Evolutionary conservation across 2,888 invertebrate genomes (phyloP).

Genomic region (Gisinianus flammeolus): DNA sequence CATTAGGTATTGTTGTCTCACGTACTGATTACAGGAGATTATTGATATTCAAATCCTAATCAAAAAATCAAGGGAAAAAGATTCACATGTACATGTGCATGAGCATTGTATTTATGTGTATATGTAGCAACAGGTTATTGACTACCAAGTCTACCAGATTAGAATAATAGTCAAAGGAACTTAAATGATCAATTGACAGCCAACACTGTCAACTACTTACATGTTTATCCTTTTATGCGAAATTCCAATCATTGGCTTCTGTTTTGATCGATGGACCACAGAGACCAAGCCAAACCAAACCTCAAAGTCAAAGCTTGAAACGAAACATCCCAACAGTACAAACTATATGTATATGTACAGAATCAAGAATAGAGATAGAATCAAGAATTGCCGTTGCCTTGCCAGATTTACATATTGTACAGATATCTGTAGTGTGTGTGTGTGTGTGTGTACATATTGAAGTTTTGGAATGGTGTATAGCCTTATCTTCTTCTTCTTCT

Average conservation of each 20-base stretch:
- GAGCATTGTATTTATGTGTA: not conserved
- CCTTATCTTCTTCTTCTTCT: not conserved
- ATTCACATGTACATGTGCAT: not conserved
- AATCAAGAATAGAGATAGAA: too few species aligned
- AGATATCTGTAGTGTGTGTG: too few species aligned
- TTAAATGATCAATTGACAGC: slow-evolving; percentile 30
- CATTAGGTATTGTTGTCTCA: not conserved
- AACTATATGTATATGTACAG: too few species aligned
- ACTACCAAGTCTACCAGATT: not conserved
- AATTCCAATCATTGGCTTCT: slow-evolving; percentile 31
- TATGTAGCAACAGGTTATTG: not conserved
- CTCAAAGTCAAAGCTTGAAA: too few species aligned
- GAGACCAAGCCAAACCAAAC: not conserved
- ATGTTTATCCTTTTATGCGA: slow-evolving; percentile 38
- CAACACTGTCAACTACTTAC: not conserved
- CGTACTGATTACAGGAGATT: not conserved
- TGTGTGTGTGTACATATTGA: too few species aligned
- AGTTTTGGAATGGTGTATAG: not conserved
- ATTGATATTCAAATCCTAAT: too few species aligned
- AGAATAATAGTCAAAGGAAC: not conserved
- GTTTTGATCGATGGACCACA: slow-evolving; percentile 9
- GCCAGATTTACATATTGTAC: too few species aligned
- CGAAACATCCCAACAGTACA: too few species aligned
- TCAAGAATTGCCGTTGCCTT: too few species aligned
- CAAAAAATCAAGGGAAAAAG: too few species aligned